These are phyloP conservation scores for Glaucidium brasilianum DNA, from an alignment of 2,113 vertebrate species.

Conservation along the genomic window DNA sequence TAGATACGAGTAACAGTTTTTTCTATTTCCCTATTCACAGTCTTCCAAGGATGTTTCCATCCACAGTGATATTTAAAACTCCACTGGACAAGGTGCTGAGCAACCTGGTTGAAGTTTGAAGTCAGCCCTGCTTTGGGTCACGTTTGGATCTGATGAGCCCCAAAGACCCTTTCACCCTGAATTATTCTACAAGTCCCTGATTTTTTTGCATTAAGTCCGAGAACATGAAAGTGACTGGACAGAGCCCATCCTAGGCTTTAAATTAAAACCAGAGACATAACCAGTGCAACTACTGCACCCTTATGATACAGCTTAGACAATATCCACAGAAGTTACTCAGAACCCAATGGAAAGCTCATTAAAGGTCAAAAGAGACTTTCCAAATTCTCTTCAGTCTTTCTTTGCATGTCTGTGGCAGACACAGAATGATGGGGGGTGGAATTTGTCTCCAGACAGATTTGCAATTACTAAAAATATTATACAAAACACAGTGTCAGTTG, in stretches of 20 bases:
- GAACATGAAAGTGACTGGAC: background rate
- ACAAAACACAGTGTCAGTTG: fast-evolving
- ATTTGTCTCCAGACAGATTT: background rate
- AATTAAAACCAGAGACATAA: background rate
- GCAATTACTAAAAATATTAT: background rate
- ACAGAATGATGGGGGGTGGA: fast-evolving
- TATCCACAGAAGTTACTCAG: background rate
- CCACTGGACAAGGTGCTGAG: background rate
- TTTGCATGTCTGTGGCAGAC: background rate
- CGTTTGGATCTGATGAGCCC: background rate
- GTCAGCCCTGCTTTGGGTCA: background rate
- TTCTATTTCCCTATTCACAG: fast-evolving
- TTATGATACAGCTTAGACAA: background rate
- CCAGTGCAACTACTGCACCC: background rate
- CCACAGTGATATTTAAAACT: background rate
- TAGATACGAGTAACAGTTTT: fast-evolving
- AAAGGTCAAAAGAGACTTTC: background rate
- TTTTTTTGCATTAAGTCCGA: background rate
- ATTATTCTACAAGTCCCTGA: background rate
- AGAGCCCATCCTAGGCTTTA: background rate
- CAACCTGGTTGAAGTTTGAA: too few relatives aligned
- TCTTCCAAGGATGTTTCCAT: background rate
- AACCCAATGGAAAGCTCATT: background rate
- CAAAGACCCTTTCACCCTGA: background rate
- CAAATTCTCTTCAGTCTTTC: background rate